Conservation (phyloP, 2,113 vertebrate species). For the Pampusana beccarii region DNA sequence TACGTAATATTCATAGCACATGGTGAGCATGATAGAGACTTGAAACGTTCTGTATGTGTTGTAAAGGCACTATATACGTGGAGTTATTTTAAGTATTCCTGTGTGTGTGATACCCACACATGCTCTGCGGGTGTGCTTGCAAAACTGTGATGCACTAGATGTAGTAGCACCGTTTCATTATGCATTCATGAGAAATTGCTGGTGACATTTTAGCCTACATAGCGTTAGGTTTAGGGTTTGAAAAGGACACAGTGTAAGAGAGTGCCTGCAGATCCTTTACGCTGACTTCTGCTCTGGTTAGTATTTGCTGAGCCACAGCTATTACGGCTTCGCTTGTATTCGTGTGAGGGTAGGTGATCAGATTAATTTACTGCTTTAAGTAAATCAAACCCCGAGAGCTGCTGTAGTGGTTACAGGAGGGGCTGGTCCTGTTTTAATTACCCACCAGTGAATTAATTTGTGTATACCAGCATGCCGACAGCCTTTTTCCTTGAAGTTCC, state of each 20-base stretch:
- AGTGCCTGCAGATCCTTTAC: not conserved
- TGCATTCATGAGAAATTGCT: not conserved
- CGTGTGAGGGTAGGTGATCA: not conserved
- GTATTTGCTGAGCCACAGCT: not conserved
- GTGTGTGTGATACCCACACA: rapidly evolving
- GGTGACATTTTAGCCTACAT: not conserved
- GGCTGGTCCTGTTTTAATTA: constrained; percentile 27
- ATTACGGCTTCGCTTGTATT: not conserved
- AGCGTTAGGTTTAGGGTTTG: constrained; percentile 13
- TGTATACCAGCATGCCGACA: not conserved
- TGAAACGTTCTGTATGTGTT: not conserved
- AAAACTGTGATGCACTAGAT: not conserved
- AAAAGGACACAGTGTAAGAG: not conserved
- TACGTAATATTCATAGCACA: not conserved
- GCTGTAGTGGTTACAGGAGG: constrained; percentile 14
- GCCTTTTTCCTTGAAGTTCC: constrained; percentile 46
- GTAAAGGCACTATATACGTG: rapidly evolving
- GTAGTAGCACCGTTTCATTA: not conserved
- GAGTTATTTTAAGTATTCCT: not conserved
- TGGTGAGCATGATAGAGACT: not conserved
- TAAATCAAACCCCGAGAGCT: not conserved
- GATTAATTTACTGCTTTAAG: constrained; percentile 27
- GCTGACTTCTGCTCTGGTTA: not conserved
- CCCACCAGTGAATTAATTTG: constrained; percentile 24
- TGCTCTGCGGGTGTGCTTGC: rapidly evolving